These are phyloP conservation scores for Drosophila austrosaltans DNA, from an alignment of 2,888 invertebrate species.

Conservation along the genomic window DNA sequence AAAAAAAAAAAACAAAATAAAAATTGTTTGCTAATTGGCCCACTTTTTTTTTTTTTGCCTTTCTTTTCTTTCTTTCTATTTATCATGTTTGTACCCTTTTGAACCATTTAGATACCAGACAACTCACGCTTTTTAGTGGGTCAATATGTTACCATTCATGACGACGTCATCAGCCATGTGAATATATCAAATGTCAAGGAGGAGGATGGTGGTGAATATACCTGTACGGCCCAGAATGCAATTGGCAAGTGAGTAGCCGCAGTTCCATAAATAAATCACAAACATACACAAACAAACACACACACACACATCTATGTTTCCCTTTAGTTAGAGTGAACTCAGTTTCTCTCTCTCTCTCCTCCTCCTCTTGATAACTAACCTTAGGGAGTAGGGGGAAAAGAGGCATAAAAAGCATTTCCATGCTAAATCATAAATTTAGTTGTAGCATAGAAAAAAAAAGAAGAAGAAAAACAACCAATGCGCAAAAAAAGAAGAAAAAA, in stretches of 20 bases:
- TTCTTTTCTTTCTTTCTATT: constrained; percentile 16
- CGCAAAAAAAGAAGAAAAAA: not conserved
- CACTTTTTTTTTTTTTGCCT: constrained; percentile 18
- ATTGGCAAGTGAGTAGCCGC: constrained; percentile 87
- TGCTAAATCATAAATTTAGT: constrained; percentile 79
- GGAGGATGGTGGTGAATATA: constrained; percentile 95
- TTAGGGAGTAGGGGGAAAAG: constrained; percentile 24
- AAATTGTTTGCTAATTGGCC: constrained; percentile 54
- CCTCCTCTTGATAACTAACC: no score
- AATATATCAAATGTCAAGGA: constrained; percentile 94
- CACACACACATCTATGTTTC: constrained; percentile 29
- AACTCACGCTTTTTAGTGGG: constrained; percentile 92
- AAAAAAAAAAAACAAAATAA: constrained; percentile 1
- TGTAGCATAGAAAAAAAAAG: constrained; percentile 46
- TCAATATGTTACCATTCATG: constrained; percentile 95
- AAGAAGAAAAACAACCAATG: constrained; percentile 38
- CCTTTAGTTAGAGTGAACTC: constrained; percentile 5
- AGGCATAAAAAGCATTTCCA: constrained; percentile 72
- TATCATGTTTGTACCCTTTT: constrained; percentile 9
- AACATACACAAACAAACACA: constrained; percentile 35
- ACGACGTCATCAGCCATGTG: constrained; percentile 96
- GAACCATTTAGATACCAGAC: constrained; percentile 81
- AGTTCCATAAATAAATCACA: constrained; percentile 60
- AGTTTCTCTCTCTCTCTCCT: no score
- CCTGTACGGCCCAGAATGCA: constrained; percentile 92